A percentile compares a stretch with the other conserved stretches of the same genome.
Evolutionary conservation across 1,140 invertebrate species (phyloP).

Genomic region (Goniozus legneri): DNA sequence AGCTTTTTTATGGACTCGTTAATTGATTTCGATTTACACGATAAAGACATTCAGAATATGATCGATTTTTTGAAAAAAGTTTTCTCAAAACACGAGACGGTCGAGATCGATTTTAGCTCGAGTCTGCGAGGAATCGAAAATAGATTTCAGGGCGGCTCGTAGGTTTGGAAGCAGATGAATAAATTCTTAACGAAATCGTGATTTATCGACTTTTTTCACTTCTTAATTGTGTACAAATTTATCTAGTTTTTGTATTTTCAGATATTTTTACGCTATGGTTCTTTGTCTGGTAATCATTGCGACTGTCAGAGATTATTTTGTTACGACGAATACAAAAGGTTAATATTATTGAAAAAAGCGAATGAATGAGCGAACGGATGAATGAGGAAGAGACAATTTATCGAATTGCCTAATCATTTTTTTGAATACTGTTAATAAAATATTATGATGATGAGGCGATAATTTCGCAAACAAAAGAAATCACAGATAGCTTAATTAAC

Average conservation of each 20-base stretch:
- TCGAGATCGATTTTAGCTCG: too few species aligned
- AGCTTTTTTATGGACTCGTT: not conserved
- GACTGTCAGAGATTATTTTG: conserved; percentile 44
- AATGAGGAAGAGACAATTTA: too few species aligned
- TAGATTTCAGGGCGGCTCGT: too few species aligned
- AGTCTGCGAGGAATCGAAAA: too few species aligned
- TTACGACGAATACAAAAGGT: conserved; percentile 38
- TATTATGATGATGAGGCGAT: not conserved
- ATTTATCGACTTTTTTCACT: not conserved
- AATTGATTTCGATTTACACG: not conserved
- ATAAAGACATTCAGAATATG: conserved; percentile 2
- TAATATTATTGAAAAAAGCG: conserved; percentile 12
- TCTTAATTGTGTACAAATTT: not conserved
- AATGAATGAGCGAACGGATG: too few species aligned
- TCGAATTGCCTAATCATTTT: too few species aligned
- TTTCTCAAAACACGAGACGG: not conserved
- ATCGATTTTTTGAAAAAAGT: not conserved
- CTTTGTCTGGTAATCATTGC: conserved; percentile 43
- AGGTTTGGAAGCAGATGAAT: too few species aligned
- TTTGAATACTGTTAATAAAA: not conserved
- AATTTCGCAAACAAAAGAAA: too few species aligned
- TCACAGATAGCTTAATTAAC: too few species aligned
- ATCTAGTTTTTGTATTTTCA: conserved; percentile 20
- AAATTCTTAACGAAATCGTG: not conserved
- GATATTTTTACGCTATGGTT: conserved; percentile 49